A percentile compares a stretch with the other conserved stretches of the same genome.
These are phyloP conservation scores for Mylabris sibirica DNA, from an alignment of 2,888 invertebrate species.

Conservation along the genomic window DNA sequence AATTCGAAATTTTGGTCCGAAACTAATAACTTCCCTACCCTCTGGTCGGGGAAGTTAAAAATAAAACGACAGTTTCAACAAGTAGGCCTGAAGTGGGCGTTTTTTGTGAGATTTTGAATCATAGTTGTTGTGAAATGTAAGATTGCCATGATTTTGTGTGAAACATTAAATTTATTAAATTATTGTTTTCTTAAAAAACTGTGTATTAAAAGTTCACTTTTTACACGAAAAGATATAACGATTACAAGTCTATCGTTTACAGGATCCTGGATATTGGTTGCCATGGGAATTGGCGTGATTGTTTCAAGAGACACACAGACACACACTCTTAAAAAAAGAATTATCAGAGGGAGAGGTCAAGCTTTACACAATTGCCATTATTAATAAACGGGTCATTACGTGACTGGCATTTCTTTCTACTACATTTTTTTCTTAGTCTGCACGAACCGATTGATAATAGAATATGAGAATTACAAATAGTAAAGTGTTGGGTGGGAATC, in stretches of 20 bases:
- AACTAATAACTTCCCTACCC: no score
- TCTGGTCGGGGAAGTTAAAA: no score
- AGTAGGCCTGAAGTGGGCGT: no score
- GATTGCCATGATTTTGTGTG: no score
- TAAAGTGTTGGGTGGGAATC: background rate
- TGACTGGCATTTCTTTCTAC: constrained; percentile 33
- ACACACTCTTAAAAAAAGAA: background rate
- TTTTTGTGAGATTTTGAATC: no score
- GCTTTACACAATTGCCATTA: constrained; percentile 35
- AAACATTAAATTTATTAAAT: no score
- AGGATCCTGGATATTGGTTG: constrained; percentile 23
- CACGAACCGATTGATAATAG: background rate
- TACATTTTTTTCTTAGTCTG: background rate
- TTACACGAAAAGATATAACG: constrained; percentile 16
- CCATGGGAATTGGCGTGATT: constrained; percentile 29
- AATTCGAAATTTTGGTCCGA: no score
- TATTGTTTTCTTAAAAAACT: no score
- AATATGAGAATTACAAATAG: background rate
- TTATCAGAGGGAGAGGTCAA: constrained; percentile 2
- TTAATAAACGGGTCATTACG: constrained; percentile 47
- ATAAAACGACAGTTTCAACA: no score
- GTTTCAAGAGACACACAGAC: constrained; percentile 1
- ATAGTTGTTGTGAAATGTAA: no score
- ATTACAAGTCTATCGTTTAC: constrained; percentile 18
- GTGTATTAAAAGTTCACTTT: constrained; percentile 6